Evolutionary conservation across 2,113 vertebrate species (phyloP), one percentile per base, ranked within the genome.

Genomic region (Neodon shergylaensis): DNA sequence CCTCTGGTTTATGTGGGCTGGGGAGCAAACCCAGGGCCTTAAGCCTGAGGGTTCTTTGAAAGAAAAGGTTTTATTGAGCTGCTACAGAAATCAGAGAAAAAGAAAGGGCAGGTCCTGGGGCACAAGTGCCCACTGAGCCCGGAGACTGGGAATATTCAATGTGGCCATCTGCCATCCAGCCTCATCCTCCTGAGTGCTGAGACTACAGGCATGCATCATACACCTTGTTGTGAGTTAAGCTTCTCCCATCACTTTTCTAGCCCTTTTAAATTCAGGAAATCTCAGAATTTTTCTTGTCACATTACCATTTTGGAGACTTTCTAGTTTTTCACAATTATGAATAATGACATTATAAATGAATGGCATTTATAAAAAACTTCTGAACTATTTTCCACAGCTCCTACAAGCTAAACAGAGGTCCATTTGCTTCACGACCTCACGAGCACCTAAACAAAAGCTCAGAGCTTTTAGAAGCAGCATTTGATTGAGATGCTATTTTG

Each of bases 321-420:
- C 58, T 73, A 79, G 63, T 49, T 93, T 90, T 90, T 83, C 28
- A 52, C 4, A 44, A 68, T 84, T 90, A 49, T 84, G 58, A 97
- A 77, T 74, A 94, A 89, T 92, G 52, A 24, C n/a, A 95, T 21
- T 78, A 89, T 66, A 89, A 89, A 89, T n/a, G 26, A 3, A 12
- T 94, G 42, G 2, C 24, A n/a, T 49, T 74, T 61, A 5, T 36
- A 73, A 88, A 24, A 88, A 94, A 87, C 42, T 74, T 63, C 11
- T 42, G 54, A 78, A 84, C 36, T 84, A 17, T 87, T 90, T 88
- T 66, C 88, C 70, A 66, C 5, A 42, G 21, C 10, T 66, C 28
- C 42, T 84, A 84, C 61, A 85, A 66, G 17, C 28, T 33, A 28
- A 47, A 21, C 4, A 47, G 42, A 16, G 65, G 26, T 47, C 16